These are phyloP conservation scores for Saiga tatarica DNA, from an alignment of 2,113 vertebrate species.

Conservation along the genomic window DNA sequence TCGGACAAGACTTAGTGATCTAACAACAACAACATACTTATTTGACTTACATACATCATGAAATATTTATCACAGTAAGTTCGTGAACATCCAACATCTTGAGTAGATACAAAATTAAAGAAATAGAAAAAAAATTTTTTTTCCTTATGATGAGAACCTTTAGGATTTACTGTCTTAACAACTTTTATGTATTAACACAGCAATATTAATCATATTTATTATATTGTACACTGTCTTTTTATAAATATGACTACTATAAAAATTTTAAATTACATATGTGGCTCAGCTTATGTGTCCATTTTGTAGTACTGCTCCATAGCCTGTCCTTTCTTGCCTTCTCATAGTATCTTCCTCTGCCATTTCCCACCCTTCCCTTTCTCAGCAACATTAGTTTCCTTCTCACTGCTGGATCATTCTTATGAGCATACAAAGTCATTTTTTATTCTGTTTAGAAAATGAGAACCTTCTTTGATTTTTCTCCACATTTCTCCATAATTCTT, in stretches of 20 bases:
- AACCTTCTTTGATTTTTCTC: background rate
- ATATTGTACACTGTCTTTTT: background rate
- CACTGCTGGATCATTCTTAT: background rate
- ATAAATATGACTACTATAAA: background rate
- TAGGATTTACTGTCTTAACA: background rate
- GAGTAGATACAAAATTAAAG: background rate
- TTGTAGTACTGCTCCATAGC: background rate
- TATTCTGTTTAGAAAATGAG: background rate
- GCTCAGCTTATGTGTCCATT: background rate
- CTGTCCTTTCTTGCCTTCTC: background rate
- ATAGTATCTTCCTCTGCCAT: background rate
- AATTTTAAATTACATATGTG: background rate
- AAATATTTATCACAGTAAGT: background rate
- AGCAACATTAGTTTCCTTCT: background rate
- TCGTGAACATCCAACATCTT: background rate
- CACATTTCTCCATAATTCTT: background rate
- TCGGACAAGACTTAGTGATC: background rate
- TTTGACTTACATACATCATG: background rate
- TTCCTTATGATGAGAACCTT: background rate
- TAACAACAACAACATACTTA: background rate
- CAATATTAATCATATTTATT: background rate
- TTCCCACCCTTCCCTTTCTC: background rate
- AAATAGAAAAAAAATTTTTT: background rate
- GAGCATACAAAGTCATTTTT: background rate
- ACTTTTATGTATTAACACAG: background rate